Base-by-base conservation (phyloP, 2,888 invertebrate species). In the Coremacera marginata region DNA sequence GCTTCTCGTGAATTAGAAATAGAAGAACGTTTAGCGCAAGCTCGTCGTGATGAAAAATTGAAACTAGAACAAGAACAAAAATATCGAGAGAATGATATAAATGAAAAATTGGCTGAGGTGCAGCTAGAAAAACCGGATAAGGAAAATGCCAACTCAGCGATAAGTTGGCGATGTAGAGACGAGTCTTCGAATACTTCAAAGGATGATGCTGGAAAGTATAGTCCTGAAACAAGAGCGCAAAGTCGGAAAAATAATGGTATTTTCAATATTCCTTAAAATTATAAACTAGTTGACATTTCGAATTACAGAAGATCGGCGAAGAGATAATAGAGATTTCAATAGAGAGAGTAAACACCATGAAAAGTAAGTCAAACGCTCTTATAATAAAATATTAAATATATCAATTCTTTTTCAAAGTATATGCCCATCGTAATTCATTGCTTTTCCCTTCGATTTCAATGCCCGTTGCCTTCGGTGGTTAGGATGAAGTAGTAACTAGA, bases 1-100 rank as follows among this genome's bases (percentile, higher is more conserved):
- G 94, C 96, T 72, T 94, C 96, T 65, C 93, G 95, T 83, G 97
- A 98, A 86, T 91, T 95, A 74, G 95, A 97, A 90, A 98, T 98
- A 81, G 98, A 98, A 87, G 95, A 96, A 86, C 93, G 96, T 82
- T 90, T 97, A 70, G 93, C 93, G 44, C 93, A 93, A 84, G 91
- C 92, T 57, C 85, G 86, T 31, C 83, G 84, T 34, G 87, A 86
- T 72, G 87, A 88, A 55, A 82, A 85, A 37, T 75, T 83, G n/a
- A 85, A 86, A 49, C 82, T 85, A 16, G 87, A 84, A 34, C 76
- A 81, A 44, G 76, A 74, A 67, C 52, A 74, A 37, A 55, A 77
- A 14, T 79, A 72, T 25, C 76, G 76, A 19, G 76, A 68, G 25
- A 70, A 14, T 11, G 71, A 83, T 34, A 70, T 84, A 0, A 84